These are phyloP conservation scores for Tenualosa ilisha DNA, from an alignment of 2,797 vertebrate species.

Conservation along the genomic window DNA sequence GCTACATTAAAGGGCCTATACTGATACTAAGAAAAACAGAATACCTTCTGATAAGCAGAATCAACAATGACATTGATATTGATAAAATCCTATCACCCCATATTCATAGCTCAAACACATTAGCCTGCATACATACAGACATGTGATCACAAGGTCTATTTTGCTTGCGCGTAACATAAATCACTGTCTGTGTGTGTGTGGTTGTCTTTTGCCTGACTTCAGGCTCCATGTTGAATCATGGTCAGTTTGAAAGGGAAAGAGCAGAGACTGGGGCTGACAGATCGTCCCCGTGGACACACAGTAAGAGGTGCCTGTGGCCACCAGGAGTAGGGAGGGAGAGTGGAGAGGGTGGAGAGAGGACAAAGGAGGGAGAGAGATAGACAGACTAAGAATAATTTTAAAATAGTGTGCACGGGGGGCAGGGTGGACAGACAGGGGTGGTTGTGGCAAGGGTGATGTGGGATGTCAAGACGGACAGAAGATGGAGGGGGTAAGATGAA, in stretches of 20 bases:
- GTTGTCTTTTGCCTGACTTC: too few species aligned
- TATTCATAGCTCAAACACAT: too few species aligned
- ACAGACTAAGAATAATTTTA: not conserved
- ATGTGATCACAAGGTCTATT: too few species aligned
- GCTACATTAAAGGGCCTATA: too few species aligned
- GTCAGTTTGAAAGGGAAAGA: slow-evolving; percentile 46
- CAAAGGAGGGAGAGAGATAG: slow-evolving; percentile 27
- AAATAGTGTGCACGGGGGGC: not conserved
- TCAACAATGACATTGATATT: too few species aligned
- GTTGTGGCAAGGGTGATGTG: not conserved
- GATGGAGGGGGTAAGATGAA: not conserved
- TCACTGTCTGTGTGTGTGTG: too few species aligned
- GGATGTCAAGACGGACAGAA: not conserved
- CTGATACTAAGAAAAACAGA: too few species aligned
- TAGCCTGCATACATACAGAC: too few species aligned
- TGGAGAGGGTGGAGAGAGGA: slow-evolving; percentile 47
- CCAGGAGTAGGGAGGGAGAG: not conserved
- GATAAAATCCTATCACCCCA: too few species aligned
- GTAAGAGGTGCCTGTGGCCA: too few species aligned
- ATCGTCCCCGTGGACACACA: slow-evolving; percentile 45
- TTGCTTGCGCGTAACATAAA: too few species aligned
- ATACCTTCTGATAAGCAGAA: too few species aligned
- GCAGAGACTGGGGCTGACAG: slow-evolving; percentile 54
- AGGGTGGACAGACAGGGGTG: slow-evolving; percentile 1
- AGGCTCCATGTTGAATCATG: slow-evolving; percentile 26